phyloP scores from a whole-genome alignment of 1,140 invertebrate genomes.

The Orussus abietinus region DNA sequence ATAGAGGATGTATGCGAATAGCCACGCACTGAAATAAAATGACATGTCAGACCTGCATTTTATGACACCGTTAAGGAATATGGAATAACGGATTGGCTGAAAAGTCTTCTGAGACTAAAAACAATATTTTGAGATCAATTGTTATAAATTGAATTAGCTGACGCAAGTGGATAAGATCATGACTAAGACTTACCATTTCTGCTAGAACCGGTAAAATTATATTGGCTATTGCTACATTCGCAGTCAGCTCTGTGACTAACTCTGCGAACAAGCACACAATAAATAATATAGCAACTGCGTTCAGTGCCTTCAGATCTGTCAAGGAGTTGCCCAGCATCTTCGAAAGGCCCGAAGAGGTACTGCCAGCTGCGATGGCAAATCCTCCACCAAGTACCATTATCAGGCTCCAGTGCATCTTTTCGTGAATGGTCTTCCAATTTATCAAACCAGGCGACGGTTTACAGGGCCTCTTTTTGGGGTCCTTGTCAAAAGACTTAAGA shows the following conservation, averaged over 20 bases:
- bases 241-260: conserved; percentile 60
- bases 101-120: no score
- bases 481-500: conserved; percentile 61
- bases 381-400: conserved; percentile 77
- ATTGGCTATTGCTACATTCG: conserved; percentile 64
- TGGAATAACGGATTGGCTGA: neutral
- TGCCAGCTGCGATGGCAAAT: conserved; percentile 82
- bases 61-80: conserved; percentile 1
- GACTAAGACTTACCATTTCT: conserved; percentile 61
- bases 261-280: conserved; percentile 53
- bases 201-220: conserved; percentile 63
- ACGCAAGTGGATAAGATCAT: no score
- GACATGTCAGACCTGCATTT: conserved; percentile 7
- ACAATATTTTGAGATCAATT: no score
- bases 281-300: conserved; percentile 37
- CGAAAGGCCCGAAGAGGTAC: conserved; percentile 73
- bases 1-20: conserved; percentile 62
- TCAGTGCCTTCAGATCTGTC: conserved; percentile 38
- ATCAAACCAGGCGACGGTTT: conserved; percentile 64
- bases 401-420: conserved; percentile 75
- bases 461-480: conserved; percentile 55
- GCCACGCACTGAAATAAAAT: conserved; percentile 53
- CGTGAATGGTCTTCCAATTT: conserved; percentile 75
- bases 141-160: no score
- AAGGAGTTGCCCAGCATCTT: conserved; percentile 66